Percentiles rank a stretch among this genome's conserved stretches.
Evolutionary conservation across 2,888 invertebrate genomes (phyloP).

Genomic region (Thalpophila matura): DNA sequence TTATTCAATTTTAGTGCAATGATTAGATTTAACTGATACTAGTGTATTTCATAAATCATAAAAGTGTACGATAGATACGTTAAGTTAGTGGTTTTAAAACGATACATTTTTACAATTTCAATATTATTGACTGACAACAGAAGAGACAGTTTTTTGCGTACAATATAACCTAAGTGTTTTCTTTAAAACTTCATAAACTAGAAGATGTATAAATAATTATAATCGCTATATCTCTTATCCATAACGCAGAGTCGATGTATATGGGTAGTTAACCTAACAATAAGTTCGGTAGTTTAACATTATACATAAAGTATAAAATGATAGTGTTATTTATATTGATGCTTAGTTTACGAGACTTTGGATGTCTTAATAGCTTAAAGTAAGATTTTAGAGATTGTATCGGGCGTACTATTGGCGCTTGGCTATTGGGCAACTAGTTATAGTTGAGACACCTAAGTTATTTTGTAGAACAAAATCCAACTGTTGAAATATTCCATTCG

Average conservation of each 20-base stretch:
- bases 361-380: conserved; percentile 85
- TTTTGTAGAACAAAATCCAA: conserved; percentile 24
- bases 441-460: conserved; percentile 49
- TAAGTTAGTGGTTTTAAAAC: conserved; percentile 82
- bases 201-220: conserved; percentile 83
- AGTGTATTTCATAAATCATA: conserved; percentile 80
- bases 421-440: conserved; percentile 72
- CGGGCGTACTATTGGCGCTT: conserved; percentile 82
- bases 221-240: conserved; percentile 84
- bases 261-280: conserved; percentile 81
- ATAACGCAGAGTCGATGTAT: conserved; percentile 80
- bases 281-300: conserved; percentile 87
- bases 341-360: conserved; percentile 88
- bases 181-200: conserved; percentile 76
- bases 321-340: conserved; percentile 90
- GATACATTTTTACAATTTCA: conserved; percentile 84
- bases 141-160: conserved; percentile 81
- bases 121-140: conserved; percentile 85
- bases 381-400: conserved; percentile 84
- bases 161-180: conserved; percentile 81
- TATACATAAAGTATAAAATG: conserved; percentile 85
- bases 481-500: conserved; percentile 32
- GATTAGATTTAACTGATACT: conserved; percentile 87
- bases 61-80: conserved; percentile 82
- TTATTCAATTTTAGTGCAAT: conserved; percentile 91